phyloP scores from a whole-genome alignment of 2,113 vertebrate genomes.

The Planiliza haematocheilus region DNA sequence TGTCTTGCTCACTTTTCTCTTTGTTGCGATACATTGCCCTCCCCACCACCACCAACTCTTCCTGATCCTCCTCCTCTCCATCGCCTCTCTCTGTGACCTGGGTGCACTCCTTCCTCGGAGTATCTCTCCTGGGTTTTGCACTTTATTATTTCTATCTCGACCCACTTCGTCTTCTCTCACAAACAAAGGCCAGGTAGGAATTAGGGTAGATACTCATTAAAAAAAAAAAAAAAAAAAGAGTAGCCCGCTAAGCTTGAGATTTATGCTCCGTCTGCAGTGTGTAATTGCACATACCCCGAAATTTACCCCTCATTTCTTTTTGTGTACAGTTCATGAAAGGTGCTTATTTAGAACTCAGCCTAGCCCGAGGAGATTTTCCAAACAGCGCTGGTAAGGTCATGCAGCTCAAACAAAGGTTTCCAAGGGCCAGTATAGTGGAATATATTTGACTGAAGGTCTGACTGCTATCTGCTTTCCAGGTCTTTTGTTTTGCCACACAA shows the following conservation, averaged over 20 bases:
- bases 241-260: slow-evolving; percentile 43
- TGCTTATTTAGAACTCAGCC: slow-evolving; percentile 71
- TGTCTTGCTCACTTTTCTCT: slow-evolving; percentile 72
- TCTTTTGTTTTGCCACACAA: slow-evolving; percentile 73
- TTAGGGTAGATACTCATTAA: slow-evolving; percentile 46
- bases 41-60: slow-evolving; percentile 45
- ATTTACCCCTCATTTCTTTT: slow-evolving; percentile 56
- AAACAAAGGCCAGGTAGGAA: slow-evolving; percentile 69
- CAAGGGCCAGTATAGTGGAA: slow-evolving; percentile 42
- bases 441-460: slow-evolving; percentile 72
- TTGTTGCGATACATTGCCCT: slow-evolving; percentile 62
- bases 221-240: slow-evolving; percentile 31
- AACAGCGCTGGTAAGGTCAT: slow-evolving; percentile 56
- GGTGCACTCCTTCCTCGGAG: slow-evolving; percentile 50
- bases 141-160: slow-evolving; percentile 68
- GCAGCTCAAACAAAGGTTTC: slow-evolving; percentile 68
- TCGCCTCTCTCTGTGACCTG: slow-evolving; percentile 64
- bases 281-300: slow-evolving; percentile 65
- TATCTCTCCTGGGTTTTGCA: slow-evolving; percentile 67
- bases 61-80: slow-evolving; percentile 48
- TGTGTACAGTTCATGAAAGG: slow-evolving; percentile 64
- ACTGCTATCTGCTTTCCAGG: slow-evolving; percentile 50
- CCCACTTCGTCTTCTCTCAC: slow-evolving; percentile 50
- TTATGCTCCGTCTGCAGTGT: slow-evolving; percentile 52
- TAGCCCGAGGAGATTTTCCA: slow-evolving; percentile 65